Base-by-base conservation (phyloP, 2,888 invertebrate genomes). In the Julus scanicus region DNA sequence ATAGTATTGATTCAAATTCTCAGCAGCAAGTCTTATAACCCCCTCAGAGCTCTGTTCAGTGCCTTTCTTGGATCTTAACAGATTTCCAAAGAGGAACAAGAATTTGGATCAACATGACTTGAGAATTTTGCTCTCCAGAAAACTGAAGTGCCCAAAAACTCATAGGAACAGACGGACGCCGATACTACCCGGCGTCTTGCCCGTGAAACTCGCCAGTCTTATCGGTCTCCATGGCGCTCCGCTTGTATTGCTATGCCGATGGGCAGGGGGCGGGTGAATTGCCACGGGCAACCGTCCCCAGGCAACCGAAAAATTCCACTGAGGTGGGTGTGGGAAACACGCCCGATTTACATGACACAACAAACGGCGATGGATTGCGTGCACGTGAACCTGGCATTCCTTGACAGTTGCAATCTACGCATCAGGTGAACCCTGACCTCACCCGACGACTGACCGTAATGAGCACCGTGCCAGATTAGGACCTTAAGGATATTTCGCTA, bases 251-350 rank as follows among this genome's bases (percentile, higher is more conserved):
- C 71, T 1, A 71, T 29, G 71, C 71, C 71, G 29, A 6, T 63
- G 63, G 63, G 3, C 63, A 71, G 71, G 71, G 71, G 71, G 71
- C 71, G 71, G 71, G 71, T 29, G 71, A 29, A 71, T 71, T 29
- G 71, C 71, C 71, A 1, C 0, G 71, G 71, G 71, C 71, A 71
- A 71, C 71, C 71, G 71, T 71, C 71, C 71, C 71, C 71, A 71
- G 71, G 71, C 71, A 71, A 71, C 71, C 71, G 71, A 71, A 71
- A 63, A 71, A 71, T 71, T 44, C 29, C 71, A 71, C n/a, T 29
- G 8, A 29, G 71, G 71, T 71, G 71, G 71, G 71, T 71, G 71
- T 15, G 29, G 71, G 71, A 29, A 71, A 71, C 71, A 71, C 71
- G 71, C 20, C 6, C 20, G 29, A 29, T 71, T 71, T 5, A 9